Conservation (phyloP, 2,797 vertebrate genomes). For the Allobates femoralis region DNA sequence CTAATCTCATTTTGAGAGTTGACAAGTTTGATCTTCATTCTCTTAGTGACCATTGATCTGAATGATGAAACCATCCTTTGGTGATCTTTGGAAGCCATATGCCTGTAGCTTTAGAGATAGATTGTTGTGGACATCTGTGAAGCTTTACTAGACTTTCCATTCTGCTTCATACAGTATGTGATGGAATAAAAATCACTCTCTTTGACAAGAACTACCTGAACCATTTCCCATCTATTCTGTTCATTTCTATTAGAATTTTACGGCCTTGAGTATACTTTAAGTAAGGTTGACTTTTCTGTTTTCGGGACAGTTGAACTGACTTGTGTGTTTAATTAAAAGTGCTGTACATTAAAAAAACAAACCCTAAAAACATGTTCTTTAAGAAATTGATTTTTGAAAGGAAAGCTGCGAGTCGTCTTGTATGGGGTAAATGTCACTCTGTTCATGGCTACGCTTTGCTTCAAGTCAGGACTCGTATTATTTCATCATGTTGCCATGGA, state of each 20-base stretch:
- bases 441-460: conserved; percentile 77
- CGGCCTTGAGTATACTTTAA: conserved; percentile 56
- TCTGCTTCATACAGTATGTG: no score
- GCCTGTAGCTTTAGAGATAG: no score
- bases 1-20: no score
- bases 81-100: no score
- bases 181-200: no score
- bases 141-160: no score
- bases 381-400: conserved; percentile 71
- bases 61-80: no score
- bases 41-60: no score
- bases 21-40: no score
- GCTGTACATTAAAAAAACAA: conserved; percentile 69
- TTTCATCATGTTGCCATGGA: conserved; percentile 81
- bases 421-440: conserved; percentile 79
- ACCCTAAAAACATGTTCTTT: conserved; percentile 68
- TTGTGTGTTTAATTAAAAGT: conserved; percentile 75
- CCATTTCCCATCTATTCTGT: not conserved
- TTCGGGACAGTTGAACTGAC: conserved; percentile 66
- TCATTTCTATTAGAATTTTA: not conserved
- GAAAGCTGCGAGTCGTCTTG: conserved; percentile 73
- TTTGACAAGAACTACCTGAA: not conserved
- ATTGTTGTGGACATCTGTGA: no score
- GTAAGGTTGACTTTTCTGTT: conserved; percentile 59
- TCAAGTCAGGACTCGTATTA: conserved; percentile 76